A percentile compares a stretch with the other conserved stretches of the same genome.
Evolutionary conservation across 1,140 invertebrate genomes (phyloP).

Genomic region (Anthonomus grandis): DNA sequence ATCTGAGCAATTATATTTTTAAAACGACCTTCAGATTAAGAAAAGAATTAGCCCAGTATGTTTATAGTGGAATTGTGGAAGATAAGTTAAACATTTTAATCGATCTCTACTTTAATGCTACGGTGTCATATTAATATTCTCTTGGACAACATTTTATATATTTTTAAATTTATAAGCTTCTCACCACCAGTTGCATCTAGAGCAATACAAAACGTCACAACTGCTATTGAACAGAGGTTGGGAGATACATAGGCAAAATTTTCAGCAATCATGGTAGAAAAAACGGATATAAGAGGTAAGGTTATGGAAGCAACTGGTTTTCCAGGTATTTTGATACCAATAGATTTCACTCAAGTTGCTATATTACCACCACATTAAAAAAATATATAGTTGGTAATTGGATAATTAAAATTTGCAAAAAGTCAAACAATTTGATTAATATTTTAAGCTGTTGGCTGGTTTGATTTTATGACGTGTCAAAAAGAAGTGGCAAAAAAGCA

Average conservation of each 20-base stretch:
- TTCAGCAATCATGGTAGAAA: background rate
- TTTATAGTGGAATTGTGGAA: background rate
- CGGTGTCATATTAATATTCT: constrained; percentile 1
- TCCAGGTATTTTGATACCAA: constrained; percentile 36
- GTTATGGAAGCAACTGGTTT: constrained; percentile 34
- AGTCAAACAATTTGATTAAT: too few relatives aligned
- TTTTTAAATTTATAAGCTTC: background rate
- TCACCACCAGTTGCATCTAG: background rate
- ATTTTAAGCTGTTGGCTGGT: too few relatives aligned
- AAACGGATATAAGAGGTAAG: constrained; percentile 12
- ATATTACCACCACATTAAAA: constrained; percentile 14
- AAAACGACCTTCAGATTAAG: background rate
- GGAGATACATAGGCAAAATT: constrained; percentile 2
- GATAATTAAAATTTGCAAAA: too few relatives aligned
- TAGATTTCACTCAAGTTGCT: constrained; percentile 40
- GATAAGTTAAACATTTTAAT: background rate
- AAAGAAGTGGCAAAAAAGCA: too few relatives aligned
- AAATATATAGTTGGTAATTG: too few relatives aligned
- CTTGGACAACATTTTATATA: background rate
- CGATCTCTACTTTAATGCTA: too few relatives aligned
- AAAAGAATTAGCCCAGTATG: background rate
- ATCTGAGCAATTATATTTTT: background rate
- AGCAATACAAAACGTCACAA: background rate
- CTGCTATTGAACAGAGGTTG: background rate
- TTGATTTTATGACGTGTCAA: too few relatives aligned